Evolutionary conservation across 1,140 invertebrate species (phyloP).

Genomic region (Chelonus insularis): DNA sequence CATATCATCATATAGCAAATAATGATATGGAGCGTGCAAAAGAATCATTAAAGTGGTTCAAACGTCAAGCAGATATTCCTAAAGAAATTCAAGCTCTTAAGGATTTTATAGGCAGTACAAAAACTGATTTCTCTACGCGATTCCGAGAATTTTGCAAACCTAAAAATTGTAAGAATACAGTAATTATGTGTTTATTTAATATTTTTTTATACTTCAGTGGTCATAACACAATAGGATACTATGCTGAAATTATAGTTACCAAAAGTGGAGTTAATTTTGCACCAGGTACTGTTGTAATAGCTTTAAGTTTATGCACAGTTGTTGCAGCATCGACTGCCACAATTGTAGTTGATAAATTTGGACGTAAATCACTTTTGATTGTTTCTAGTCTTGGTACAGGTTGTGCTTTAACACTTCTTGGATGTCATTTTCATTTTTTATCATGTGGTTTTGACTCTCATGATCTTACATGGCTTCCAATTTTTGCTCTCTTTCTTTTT

Average conservation of each 20-base stretch:
- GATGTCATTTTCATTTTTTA: slow-evolving; percentile 57
- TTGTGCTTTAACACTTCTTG: slow-evolving; percentile 45
- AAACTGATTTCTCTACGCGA: slow-evolving; percentile 36
- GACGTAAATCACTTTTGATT: slow-evolving; percentile 45
- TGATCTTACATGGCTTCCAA: slow-evolving; percentile 54
- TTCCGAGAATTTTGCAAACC: slow-evolving; percentile 40
- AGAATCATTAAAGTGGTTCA: slow-evolving; percentile 51
- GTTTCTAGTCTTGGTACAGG: slow-evolving; percentile 43
- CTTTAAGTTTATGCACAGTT: slow-evolving; percentile 42
- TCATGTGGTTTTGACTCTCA: slow-evolving; percentile 32
- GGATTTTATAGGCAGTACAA: slow-evolving; percentile 43
- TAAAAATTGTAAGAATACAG: slow-evolving; percentile 34
- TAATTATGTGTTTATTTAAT: slow-evolving; percentile 43
- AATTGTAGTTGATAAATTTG: slow-evolving; percentile 49
- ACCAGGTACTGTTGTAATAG: slow-evolving; percentile 48
- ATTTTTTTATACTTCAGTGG: slow-evolving; percentile 45
- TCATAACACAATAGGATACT: slow-evolving; percentile 45
- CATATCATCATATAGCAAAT: slow-evolving; percentile 49
- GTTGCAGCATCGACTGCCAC: slow-evolving; percentile 41
- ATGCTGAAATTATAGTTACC: slow-evolving; percentile 52
- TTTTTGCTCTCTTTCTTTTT: slow-evolving; percentile 41
- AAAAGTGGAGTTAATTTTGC: slow-evolving; percentile 39
- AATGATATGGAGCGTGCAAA: slow-evolving; percentile 46
- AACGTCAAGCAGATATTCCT: slow-evolving; percentile 43
- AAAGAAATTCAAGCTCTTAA: slow-evolving; percentile 49